Evolutionary conservation across 2,113 vertebrate genomes (phyloP), one percentile per base, ranked within the genome.

Genomic region (Sterrhoptilus dennistouni): DNA sequence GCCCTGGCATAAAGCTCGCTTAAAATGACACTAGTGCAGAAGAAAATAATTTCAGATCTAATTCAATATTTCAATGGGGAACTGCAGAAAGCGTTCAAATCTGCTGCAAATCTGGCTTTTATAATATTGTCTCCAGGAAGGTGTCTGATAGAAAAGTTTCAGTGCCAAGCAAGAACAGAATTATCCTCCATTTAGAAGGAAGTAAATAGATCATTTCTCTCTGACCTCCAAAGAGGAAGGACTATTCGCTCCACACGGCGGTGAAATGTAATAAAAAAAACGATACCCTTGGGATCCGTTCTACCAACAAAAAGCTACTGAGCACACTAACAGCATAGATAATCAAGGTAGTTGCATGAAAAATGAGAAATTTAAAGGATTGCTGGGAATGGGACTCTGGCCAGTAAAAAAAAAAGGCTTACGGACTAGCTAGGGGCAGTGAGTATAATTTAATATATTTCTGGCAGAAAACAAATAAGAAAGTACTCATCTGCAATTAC

Each of bases 371-470:
- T 92, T 82, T 94, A 87, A 93, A 96, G 49, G 64, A 92, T 97
- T 97, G 92, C 82, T 90, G 91, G 60, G 44, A 96, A 92, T 72
- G 70, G 78, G 84, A 95, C 70, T 66, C 85, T 28, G 80, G 89
- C 83, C 91, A 96, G 80, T 84, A 93, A 87, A 33, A 87, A 90
- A 77, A 68, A 68, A 90, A 83, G 14, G 28, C 72, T 93, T 96
- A 83, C 56, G 66, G 84, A 94, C 80, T 94, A 96, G 52, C 83
- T 92, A 47, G 38, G 89, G 78, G 93, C 75, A 93, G 40, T 28
- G 77, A 93, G 24, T 83, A 87, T 92, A 96, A 97, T 97, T 97
- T 91, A 97, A 97, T 97, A 69, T 83, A 80, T 94, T 97, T 75
- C 76, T 97, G 94, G 86, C 57, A 87, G 83, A 96, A 97, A 87